Evolutionary conservation across 2,888 invertebrate species (phyloP).

Genomic region (Aproaerema taeniolella): DNA sequence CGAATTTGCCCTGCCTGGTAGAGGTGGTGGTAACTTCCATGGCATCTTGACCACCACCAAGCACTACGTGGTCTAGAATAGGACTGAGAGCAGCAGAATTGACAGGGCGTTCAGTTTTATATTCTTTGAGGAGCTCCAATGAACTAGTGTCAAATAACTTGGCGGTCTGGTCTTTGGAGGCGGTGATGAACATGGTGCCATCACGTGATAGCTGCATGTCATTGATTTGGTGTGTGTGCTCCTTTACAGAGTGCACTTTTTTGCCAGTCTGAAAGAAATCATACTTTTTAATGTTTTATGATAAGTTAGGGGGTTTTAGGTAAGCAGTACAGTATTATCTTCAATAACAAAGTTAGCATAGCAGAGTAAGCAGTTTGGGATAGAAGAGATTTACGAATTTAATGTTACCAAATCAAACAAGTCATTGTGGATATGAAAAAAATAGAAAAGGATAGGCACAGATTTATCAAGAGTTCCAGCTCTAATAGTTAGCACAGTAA

Average conservation of each 20-base stretch:
- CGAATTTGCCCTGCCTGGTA: slow-evolving; percentile 96
- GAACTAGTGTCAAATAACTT: slow-evolving; percentile 95
- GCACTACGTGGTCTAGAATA: slow-evolving; percentile 94
- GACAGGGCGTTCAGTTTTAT: slow-evolving; percentile 98
- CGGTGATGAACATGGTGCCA: slow-evolving; percentile 96
- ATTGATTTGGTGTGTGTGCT: slow-evolving; percentile 92
- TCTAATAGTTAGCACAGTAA: too few relatives aligned
- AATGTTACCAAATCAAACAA: neutral
- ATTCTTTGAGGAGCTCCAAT: slow-evolving; percentile 92
- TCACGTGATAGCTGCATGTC: slow-evolving; percentile 98
- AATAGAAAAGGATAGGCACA: too few relatives aligned
- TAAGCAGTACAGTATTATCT: too few relatives aligned
- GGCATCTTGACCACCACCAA: slow-evolving; percentile 99
- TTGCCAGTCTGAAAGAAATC: slow-evolving; percentile 83
- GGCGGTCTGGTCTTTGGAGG: slow-evolving; percentile 97
- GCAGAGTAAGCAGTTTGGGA: too few relatives aligned
- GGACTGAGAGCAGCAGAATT: slow-evolving; percentile 99
- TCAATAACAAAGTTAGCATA: too few relatives aligned
- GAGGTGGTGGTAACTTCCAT: slow-evolving; percentile 99
- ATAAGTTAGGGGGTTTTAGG: neutral
- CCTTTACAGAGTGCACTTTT: slow-evolving; percentile 85
- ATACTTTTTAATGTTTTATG: slow-evolving; percentile 2
- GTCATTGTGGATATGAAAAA: too few relatives aligned
- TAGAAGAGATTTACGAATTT: neutral
- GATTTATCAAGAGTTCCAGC: too few relatives aligned